A percentile compares a stretch with the other conserved stretches of the same genome.
phyloP scores from a whole-genome alignment of 2,113 vertebrate species.

The Bothrops jararaca region DNA sequence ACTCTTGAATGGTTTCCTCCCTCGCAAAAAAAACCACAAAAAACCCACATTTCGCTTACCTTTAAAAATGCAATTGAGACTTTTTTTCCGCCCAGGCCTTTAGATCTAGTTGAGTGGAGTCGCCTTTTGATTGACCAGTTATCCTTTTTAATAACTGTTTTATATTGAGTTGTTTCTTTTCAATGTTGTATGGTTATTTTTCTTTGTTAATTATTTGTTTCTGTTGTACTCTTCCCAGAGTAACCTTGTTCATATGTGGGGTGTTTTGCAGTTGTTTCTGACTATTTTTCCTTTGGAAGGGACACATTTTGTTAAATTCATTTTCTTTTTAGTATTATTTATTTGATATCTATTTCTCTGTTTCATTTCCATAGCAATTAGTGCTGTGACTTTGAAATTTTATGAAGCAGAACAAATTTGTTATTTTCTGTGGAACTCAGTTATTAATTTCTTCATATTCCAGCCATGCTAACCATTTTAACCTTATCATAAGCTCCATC shows the following conservation, averaged over 20 bases:
- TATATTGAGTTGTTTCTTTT: neutral
- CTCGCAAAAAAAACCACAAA: no score
- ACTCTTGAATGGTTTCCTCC: neutral
- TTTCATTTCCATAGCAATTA: neutral
- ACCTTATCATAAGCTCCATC: neutral
- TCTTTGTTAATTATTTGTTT: neutral
- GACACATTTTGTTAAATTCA: neutral
- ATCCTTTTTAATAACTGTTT: neutral
- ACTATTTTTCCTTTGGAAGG: neutral
- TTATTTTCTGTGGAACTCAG: neutral
- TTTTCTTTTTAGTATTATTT: neutral
- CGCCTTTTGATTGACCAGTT: neutral
- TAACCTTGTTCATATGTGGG: neutral
- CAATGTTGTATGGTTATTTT: neutral
- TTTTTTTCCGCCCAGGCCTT: neutral
- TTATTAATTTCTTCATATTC: neutral
- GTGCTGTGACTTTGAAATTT: neutral
- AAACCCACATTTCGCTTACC: neutral
- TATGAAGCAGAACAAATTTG: neutral
- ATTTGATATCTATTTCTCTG: neutral
- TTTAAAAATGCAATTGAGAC: neutral
- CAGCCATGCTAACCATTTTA: neutral
- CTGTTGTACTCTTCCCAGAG: neutral
- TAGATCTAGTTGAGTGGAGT: neutral
- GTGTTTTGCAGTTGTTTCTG: neutral